Percentiles rank a stretch among this genome's conserved stretches.
Conservation (phyloP, 2,888 invertebrate genomes). For the Coelogynopora nodosa region DNA sequence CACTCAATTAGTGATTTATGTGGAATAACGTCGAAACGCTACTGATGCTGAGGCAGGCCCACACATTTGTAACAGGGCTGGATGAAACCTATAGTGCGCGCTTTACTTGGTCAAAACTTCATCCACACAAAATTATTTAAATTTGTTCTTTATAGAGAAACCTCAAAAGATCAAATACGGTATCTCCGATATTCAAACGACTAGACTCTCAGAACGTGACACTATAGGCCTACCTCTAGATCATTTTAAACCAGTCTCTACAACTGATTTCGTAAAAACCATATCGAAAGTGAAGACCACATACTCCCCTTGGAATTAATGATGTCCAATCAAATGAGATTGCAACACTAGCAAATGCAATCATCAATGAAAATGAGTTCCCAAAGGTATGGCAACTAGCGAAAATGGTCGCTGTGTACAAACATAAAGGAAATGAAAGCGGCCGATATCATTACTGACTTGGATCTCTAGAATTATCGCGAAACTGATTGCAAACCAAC, state of each 20-base stretch:
- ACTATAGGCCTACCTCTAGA: background rate
- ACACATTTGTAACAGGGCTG: background rate
- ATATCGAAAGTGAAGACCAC: background rate
- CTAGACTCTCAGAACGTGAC: background rate
- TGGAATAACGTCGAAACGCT: constrained; percentile 12
- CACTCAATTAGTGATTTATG: too few relatives aligned
- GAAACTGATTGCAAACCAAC: constrained; percentile 24
- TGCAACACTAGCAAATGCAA: background rate
- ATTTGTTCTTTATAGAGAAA: constrained; percentile 6
- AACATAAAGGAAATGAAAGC: background rate
- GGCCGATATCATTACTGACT: constrained; percentile 27
- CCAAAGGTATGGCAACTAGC: background rate
- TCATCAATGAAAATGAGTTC: constrained; percentile 24
- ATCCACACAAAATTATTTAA: background rate
- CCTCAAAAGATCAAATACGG: background rate
- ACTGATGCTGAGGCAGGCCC: background rate
- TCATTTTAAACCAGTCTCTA: constrained; percentile 3
- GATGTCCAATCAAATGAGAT: background rate
- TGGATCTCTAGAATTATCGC: background rate
- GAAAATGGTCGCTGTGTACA: background rate
- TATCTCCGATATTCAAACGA: background rate
- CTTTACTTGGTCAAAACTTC: constrained; percentile 10
- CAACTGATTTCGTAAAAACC: background rate
- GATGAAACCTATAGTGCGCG: constrained; percentile 15
- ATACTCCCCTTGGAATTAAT: background rate